Percentiles rank a stretch among this genome's conserved stretches.
phyloP scores from a whole-genome alignment of 2,113 vertebrate genomes.

The Antennarius striatus region DNA sequence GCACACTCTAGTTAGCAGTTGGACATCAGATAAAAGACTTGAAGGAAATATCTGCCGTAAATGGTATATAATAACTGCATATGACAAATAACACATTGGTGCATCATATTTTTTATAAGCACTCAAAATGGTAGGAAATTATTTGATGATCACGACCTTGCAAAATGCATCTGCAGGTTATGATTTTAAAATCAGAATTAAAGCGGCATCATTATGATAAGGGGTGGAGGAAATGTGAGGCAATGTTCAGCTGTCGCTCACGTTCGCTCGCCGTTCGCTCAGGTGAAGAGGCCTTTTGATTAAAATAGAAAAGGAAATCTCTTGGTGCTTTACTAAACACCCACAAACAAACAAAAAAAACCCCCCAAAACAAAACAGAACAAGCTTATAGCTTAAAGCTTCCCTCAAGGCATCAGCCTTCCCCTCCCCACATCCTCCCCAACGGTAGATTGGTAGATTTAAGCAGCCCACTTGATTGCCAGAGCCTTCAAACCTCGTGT shows the following conservation, averaged over 20 bases:
- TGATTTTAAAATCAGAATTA: no score
- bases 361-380: not conserved
- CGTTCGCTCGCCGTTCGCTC: not conserved
- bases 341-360: not conserved
- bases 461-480: conserved; percentile 74
- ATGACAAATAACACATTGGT: no score
- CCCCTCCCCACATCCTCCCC: conserved; percentile 3
- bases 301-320: conserved; percentile 30
- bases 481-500: conserved; percentile 75
- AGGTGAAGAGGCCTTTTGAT: conserved; percentile 21
- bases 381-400: conserved; percentile 28
- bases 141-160: no score
- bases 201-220: not conserved
- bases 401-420: conserved; percentile 25
- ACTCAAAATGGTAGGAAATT: no score
- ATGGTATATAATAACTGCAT: no score
- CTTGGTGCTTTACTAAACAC: not conserved
- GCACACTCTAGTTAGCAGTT: no score
- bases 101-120: no score
- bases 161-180: no score
- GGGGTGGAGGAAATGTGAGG: no score
- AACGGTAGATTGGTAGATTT: conserved; percentile 41
- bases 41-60: no score
- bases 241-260: no score
- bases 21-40: no score